These are phyloP conservation scores for Hydra vulgaris DNA, from an alignment of 30 jellyfish, hydroid and myxozoan genomes.

Conservation along the genomic window DNA sequence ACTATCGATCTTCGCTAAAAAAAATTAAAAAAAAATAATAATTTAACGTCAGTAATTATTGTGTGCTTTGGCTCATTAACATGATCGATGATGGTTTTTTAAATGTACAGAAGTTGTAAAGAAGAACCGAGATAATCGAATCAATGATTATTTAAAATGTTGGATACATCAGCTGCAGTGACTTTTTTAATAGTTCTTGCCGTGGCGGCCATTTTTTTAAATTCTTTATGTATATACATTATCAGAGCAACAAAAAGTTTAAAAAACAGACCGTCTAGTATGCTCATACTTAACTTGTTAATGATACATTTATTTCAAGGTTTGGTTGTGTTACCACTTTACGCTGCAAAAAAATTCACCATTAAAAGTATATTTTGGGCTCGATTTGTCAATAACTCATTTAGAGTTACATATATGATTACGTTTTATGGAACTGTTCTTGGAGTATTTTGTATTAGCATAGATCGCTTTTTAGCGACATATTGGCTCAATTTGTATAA, in stretches of 20 bases:
- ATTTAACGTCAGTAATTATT: no score
- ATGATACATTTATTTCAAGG: conserved; percentile 68
- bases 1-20: no score
- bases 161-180: conserved; percentile 27
- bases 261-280: conserved; percentile 11
- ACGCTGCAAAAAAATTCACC: conserved; percentile 37
- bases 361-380: conserved; percentile 7
- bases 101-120: no score
- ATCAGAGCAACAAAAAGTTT: conserved; percentile 18
- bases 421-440: conserved; percentile 63
- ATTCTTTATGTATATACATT: conserved; percentile 21
- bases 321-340: conserved; percentile 55
- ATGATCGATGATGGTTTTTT: no score
- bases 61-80: no score
- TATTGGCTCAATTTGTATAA: conserved; percentile 39
- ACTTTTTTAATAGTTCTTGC: conserved; percentile 16
- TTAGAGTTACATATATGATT: conserved; percentile 69
- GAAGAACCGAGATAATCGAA: no score
- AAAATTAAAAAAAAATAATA: no score
- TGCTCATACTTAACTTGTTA: conserved; percentile 33
- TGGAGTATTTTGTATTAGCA: conserved; percentile 35
- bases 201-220: conserved; percentile 8
- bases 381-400: conserved; percentile 24
- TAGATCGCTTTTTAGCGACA: conserved; percentile 72
- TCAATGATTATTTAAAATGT: background rate